Conservation (phyloP, 2,113 vertebrate genomes). For the Mobula hypostoma region DNA sequence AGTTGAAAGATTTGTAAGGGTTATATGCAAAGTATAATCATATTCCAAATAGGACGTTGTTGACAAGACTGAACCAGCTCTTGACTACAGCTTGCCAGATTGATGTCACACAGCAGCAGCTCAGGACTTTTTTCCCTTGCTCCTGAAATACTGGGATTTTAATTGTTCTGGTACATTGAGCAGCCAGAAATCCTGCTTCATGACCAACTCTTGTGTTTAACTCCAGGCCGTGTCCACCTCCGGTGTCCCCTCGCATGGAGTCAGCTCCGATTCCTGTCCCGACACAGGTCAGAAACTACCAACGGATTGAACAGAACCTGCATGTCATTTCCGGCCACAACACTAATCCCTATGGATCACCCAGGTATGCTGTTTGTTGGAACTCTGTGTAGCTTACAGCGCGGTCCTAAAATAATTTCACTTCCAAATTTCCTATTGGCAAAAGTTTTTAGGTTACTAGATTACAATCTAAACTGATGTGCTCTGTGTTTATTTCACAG, state of each 20-base stretch:
- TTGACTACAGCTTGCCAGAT: background rate
- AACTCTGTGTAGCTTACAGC: background rate
- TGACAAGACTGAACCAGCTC: background rate
- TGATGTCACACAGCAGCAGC: background rate
- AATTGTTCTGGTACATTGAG: background rate
- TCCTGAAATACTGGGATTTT: background rate
- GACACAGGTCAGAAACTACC: conserved; percentile 90
- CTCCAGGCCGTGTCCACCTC: conserved; percentile 67
- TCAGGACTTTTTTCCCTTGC: background rate
- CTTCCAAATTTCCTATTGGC: background rate
- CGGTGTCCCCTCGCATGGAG: conserved; percentile 75
- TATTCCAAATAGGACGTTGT: conserved; percentile 14
- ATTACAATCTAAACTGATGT: background rate
- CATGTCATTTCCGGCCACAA: conserved; percentile 68
- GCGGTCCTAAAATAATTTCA: background rate
- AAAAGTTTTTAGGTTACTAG: background rate
- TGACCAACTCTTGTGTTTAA: conserved; percentile 23
- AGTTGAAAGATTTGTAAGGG: background rate
- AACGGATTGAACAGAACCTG: conserved; percentile 93
- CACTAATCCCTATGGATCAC: conserved; percentile 72
- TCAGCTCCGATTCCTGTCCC: conserved; percentile 88
- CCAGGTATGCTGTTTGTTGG: conserved; percentile 66
- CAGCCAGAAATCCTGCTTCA: background rate
- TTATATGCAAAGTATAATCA: background rate
- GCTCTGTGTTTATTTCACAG: background rate